Conservation (phyloP, 2,113 vertebrate species). For the Leucopternis melanops region DNA sequence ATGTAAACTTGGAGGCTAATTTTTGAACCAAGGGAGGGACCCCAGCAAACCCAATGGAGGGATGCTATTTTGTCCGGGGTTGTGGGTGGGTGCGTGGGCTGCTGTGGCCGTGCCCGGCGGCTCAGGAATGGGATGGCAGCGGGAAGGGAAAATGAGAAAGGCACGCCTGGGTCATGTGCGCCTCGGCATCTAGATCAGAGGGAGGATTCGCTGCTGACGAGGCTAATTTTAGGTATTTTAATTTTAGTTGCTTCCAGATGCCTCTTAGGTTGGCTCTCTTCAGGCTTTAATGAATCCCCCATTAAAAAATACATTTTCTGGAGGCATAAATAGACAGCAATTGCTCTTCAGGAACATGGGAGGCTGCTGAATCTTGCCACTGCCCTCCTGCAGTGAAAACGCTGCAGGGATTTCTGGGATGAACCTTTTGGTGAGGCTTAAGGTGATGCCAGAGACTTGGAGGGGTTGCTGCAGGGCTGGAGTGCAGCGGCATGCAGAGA, state of each 20-base stretch:
- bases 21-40: neutral
- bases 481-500: neutral
- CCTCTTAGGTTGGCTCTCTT: neutral
- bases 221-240: slow-evolving; percentile 49
- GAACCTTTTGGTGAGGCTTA: neutral
- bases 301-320: neutral
- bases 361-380: neutral
- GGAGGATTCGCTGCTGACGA: neutral
- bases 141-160: neutral
- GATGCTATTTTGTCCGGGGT: neutral
- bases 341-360: neutral
- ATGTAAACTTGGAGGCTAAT: neutral
- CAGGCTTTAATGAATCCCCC: neutral
- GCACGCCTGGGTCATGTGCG: neutral
- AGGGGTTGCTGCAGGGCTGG: fast-evolving
- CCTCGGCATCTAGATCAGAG: neutral
- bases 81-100: fast-evolving
- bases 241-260: slow-evolving; percentile 50
- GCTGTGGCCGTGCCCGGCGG: fast-evolving
- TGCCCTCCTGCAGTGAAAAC: neutral
- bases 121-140: neutral
- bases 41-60: fast-evolving
- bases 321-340: neutral
- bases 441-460: neutral
- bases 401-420: neutral